Conservation (phyloP, 2,797 vertebrate species). For the Brachyalestes nurse region DNA sequence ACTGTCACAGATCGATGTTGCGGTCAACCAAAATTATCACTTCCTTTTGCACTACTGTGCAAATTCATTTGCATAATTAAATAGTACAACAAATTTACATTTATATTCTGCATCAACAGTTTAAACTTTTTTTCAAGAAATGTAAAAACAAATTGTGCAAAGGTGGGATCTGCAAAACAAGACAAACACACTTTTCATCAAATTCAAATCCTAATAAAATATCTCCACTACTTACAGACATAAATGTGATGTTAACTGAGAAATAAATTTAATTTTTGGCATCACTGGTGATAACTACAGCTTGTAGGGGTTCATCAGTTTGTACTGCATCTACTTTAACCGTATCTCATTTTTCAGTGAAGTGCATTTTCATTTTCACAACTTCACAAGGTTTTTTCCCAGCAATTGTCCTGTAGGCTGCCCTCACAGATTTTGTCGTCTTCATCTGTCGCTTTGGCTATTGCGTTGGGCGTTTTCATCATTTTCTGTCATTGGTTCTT, state of each 20-base stretch:
- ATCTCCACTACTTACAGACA: neutral
- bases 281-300: neutral
- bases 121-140: too few relatives aligned
- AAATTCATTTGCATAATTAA: neutral
- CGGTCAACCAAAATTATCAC: too few relatives aligned
- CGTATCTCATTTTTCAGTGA: conserved; percentile 9
- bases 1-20: neutral
- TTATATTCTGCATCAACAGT: too few relatives aligned
- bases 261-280: neutral
- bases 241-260: neutral
- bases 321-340: neutral
- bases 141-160: too few relatives aligned
- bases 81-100: neutral
- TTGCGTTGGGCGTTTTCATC: neutral
- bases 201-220: neutral
- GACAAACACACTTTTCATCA: neutral
- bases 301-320: neutral
- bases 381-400: neutral
- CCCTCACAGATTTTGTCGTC: conserved; percentile 15
- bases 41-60: too few relatives aligned
- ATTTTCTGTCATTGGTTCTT: neutral
- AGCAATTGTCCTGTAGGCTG: conserved; percentile 11
- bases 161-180: too few relatives aligned
- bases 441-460: conserved; percentile 11
- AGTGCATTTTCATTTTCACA: conserved; percentile 8